Evolutionary conservation across 2,797 vertebrate genomes (phyloP).

Genomic region (Leucoraja ocellata): DNA sequence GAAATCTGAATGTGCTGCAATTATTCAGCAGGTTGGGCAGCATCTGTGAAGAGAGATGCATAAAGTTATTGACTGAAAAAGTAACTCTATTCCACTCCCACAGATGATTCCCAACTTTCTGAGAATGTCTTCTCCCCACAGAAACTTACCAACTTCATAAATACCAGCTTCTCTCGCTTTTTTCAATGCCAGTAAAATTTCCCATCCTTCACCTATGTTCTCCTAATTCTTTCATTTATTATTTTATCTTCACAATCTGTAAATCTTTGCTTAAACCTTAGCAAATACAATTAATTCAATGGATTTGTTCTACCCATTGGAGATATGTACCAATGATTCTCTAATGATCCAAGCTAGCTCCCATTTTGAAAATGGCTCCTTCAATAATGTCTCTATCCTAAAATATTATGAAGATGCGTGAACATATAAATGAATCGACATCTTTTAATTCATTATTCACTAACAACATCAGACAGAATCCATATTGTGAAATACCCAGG

Average conservation of each 20-base stretch:
- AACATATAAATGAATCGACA: neutral
- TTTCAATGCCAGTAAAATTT: neutral
- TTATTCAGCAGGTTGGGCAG: too few relatives aligned
- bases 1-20: too few relatives aligned
- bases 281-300: neutral
- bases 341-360: neutral
- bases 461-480: neutral
- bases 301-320: neutral
- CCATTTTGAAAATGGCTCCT: neutral
- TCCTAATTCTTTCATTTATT: neutral
- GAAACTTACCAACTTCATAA: too few relatives aligned
- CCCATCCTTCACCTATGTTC: too few relatives aligned
- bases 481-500: neutral
- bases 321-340: neutral
- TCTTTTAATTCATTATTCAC: neutral
- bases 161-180: too few relatives aligned
- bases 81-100: too few relatives aligned
- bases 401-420: neutral
- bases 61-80: too few relatives aligned
- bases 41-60: too few relatives aligned
- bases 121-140: too few relatives aligned
- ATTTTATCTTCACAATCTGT: neutral
- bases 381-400: neutral
- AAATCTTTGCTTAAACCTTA: neutral
- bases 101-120: too few relatives aligned